These are phyloP conservation scores for Pangasius larnaudii DNA, from an alignment of 2,797 vertebrate genomes.

Conservation along the genomic window DNA sequence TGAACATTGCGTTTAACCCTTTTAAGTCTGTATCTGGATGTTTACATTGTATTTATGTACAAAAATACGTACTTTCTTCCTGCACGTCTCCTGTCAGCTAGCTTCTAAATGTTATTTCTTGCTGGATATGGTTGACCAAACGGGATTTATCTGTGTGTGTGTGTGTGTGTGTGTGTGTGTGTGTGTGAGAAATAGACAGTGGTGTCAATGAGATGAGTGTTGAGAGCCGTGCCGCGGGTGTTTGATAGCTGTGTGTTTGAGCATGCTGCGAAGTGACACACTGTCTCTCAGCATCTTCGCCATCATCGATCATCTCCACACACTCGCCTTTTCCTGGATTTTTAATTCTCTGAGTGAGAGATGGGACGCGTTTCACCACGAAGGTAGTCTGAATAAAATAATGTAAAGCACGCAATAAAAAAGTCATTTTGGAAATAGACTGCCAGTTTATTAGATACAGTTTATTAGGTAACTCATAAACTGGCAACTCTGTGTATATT, in stretches of 20 bases:
- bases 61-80: neutral
- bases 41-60: neutral
- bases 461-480: neutral
- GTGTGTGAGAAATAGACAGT: neutral
- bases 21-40: neutral
- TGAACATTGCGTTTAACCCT: neutral
- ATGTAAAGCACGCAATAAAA: too few relatives aligned
- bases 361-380: neutral
- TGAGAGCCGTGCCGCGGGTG: conserved; percentile 20
- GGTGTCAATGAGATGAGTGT: conserved; percentile 30
- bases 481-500: neutral
- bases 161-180: conserved; percentile 1
- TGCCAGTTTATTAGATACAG: neutral
- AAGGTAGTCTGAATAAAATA: conserved; percentile 2
- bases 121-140: conserved; percentile 5
- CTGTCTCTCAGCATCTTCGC: conserved; percentile 28
- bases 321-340: neutral
- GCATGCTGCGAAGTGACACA: conserved; percentile 23
- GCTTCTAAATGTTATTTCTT: conserved; percentile 6
- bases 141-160: conserved; percentile 13
- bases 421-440: neutral
- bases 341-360: neutral
- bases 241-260: conserved; percentile 40
- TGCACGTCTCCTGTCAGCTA: neutral
- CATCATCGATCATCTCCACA: conserved; percentile 28